Evolutionary conservation across 2,888 invertebrate genomes (phyloP).

Genomic region (Carpatolechia fugitivella): DNA sequence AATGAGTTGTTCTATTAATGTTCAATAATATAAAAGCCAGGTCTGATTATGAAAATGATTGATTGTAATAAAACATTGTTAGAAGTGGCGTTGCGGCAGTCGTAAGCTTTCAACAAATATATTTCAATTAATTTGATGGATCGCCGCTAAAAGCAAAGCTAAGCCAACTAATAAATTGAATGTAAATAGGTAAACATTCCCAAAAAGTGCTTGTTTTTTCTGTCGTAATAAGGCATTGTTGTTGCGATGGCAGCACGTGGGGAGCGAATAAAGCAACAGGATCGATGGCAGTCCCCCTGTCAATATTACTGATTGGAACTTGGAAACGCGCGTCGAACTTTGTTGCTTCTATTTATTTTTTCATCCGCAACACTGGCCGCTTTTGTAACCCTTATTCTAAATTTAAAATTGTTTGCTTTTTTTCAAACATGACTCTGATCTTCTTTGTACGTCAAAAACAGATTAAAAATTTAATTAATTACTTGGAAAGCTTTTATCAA

Average conservation of each 20-base stretch:
- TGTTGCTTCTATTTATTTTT: conserved; percentile 48
- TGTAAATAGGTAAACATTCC: conserved; percentile 2
- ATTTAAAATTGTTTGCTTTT: conserved; percentile 7
- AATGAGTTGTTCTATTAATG: neutral
- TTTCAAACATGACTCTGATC: conserved; percentile 25
- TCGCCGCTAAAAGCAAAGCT: neutral
- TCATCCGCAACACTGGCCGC: conserved; percentile 23
- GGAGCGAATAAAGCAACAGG: conserved; percentile 40
- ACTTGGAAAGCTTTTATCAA: neutral
- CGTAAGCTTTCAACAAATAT: neutral
- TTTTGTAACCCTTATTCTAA: neutral
- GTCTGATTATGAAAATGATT: neutral
- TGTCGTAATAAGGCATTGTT: conserved; percentile 30
- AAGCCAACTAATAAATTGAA: neutral
- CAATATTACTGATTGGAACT: conserved; percentile 61
- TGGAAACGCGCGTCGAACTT: conserved; percentile 35
- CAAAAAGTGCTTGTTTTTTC: conserved; percentile 15
- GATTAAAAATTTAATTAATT: conserved; percentile 21
- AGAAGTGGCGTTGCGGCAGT: neutral
- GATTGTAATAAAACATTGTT: neutral
- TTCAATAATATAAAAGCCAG: neutral
- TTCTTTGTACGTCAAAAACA: conserved; percentile 18
- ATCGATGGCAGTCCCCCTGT: conserved; percentile 42
- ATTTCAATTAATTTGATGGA: conserved; percentile 5
- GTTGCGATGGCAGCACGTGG: conserved; percentile 16